These are phyloP conservation scores for Argopecten irradians DNA, from an alignment of 1,140 invertebrate genomes.

Conservation along the genomic window DNA sequence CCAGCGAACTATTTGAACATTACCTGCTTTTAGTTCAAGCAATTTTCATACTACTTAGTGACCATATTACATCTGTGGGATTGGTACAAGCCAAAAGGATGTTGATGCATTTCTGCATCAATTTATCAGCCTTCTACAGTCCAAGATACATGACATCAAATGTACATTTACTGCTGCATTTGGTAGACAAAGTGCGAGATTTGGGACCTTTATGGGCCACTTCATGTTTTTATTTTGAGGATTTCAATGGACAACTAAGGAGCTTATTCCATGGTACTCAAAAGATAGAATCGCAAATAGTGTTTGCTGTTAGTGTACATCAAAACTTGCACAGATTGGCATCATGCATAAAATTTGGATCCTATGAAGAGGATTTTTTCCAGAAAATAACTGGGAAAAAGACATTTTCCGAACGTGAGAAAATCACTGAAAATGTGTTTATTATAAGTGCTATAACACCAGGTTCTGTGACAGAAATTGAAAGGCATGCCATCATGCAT, in stretches of 20 bases:
- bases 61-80: background rate
- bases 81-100: background rate
- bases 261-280: conserved; percentile 32
- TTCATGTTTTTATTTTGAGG: conserved; percentile 45
- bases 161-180: conserved; percentile 28
- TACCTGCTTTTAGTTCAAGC: background rate
- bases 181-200: conserved; percentile 27
- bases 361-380: background rate
- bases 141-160: conserved; percentile 30
- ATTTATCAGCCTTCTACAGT: conserved; percentile 34
- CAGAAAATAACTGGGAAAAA: conserved; percentile 28
- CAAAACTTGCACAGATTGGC: conserved; percentile 9
- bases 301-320: conserved; percentile 27
- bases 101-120: conserved; percentile 25
- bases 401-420: background rate
- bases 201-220: conserved; percentile 30
- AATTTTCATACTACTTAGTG: background rate
- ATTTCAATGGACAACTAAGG: conserved; percentile 37
- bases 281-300: conserved; percentile 27
- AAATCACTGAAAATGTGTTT: background rate
- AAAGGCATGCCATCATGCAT: background rate
- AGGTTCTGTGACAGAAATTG: background rate
- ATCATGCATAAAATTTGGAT: background rate
- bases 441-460: background rate
- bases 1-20: conserved; percentile 17